A percentile compares a stretch with the other conserved stretches of the same genome.
Evolutionary conservation across 2,113 vertebrate genomes (phyloP).

Genomic region (Diadophis punctatus): DNA sequence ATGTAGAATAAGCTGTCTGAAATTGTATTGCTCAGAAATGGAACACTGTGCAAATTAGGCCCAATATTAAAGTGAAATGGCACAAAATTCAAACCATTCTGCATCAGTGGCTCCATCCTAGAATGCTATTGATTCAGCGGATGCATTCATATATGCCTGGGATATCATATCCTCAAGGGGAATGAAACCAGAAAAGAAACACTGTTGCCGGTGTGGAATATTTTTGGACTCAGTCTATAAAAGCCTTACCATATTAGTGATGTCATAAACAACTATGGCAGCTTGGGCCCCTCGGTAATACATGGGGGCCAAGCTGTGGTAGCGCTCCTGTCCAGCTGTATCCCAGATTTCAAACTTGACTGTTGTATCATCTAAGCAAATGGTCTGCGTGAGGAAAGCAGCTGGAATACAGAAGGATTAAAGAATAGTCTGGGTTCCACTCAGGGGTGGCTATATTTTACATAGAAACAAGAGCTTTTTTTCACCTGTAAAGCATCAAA

Average conservation of each 20-base stretch:
- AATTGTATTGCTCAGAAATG: neutral
- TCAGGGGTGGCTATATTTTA: neutral
- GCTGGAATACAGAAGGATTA: conserved; percentile 67
- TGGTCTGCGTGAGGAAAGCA: conserved; percentile 97
- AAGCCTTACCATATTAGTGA: conserved; percentile 92
- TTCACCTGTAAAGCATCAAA: neutral
- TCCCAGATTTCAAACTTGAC: conserved; percentile 99
- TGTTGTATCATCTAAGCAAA: conserved; percentile 97
- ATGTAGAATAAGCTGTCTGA: neutral
- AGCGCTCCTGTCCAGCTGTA: conserved; percentile 95
- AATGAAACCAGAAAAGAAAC: neutral
- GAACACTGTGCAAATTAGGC: neutral
- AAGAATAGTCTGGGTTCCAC: neutral
- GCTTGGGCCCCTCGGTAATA: conserved; percentile 97
- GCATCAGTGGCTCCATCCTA: neutral
- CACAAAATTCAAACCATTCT: neutral
- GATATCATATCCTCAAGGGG: neutral
- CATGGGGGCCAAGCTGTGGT: conserved; percentile 98
- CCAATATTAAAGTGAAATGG: neutral
- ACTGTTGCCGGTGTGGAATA: neutral
- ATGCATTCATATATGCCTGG: neutral
- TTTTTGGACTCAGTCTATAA: neutral
- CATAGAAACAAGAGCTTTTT: neutral
- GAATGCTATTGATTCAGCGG: neutral
- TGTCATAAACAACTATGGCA: conserved; percentile 97